Evolutionary conservation across 2,797 vertebrate species (phyloP), one percentile per base, ranked within the genome.

Genomic region (Manis crassicaudata): DNA sequence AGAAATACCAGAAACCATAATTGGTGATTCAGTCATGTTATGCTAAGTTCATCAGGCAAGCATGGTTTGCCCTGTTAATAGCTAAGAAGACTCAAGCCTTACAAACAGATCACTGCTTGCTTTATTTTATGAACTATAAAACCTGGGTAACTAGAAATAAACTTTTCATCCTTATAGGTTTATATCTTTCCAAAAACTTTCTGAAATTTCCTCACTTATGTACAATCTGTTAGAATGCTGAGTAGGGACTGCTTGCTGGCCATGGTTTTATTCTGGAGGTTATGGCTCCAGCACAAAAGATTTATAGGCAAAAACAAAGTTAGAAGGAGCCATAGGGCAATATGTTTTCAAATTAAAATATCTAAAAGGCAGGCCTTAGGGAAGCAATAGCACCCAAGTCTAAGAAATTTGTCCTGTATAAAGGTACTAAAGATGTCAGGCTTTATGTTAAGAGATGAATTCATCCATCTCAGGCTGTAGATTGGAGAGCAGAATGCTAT

Each of bases 261-360:
- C 60, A 72, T 56, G n/a, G 16, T 85, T 85, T 93, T 81, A 17
- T 52, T 52, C 6, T 52, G 43, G 14, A 18, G 76, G 9, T 50
- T 76, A 50, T 6, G 70, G 21, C 2, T 80, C 27, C 1, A 60
- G 10, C 21, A 90, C 4, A 14, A 40, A 43, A 75, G 10, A 72
- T 94, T 88, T 93, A 40, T 20, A 80, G 27, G 6, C 13, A 43
- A 63, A 92, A 90, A 2, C 43, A 89, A 84, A 94, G 67, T 85
- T 46, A 80, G 14, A 84, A 65, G 21, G 29, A 84, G 4, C 2
- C 21, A n/a, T 23, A 65, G n/a, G 25, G 23, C 1, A 80, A 94
- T 46, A 75, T 70, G 52, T 70, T 90, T 93, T 76, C 18, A 85
- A 94, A 85, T 60, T 46, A 85, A 90, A 92, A 27, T 92, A 68